Percentiles rank a stretch among this genome's conserved stretches.
Conservation (phyloP, 2,113 vertebrate species). For the Podocnemis expansa region DNA sequence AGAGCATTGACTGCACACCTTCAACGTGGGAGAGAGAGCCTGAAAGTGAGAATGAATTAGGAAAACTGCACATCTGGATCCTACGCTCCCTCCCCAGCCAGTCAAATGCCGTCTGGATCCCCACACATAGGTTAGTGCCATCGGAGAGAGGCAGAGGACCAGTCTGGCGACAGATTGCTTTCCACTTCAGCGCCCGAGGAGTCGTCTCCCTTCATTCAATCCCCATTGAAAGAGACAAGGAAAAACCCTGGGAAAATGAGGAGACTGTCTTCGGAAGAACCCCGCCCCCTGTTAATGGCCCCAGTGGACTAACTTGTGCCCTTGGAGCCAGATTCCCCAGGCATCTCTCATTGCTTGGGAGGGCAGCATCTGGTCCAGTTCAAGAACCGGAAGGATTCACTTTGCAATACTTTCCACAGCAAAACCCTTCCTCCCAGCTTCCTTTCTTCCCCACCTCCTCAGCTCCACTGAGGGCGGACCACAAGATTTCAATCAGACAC, state of each 20-base stretch:
- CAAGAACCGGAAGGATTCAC: background rate
- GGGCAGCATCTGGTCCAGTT: background rate
- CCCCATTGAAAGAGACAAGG: background rate
- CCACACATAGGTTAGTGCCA: background rate
- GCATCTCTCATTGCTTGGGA: background rate
- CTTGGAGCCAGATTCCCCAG: background rate
- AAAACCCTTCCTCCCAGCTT: no score
- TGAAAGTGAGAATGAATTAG: no score
- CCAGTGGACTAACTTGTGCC: background rate
- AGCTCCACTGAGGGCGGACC: background rate
- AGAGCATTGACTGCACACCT: background rate
- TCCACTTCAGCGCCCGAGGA: accelerated
- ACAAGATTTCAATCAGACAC: background rate
- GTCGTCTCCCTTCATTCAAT: background rate
- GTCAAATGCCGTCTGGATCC: no score
- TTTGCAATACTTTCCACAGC: background rate
- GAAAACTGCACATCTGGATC: no score
- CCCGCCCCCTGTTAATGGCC: background rate
- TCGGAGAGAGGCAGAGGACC: background rate
- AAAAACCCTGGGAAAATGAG: background rate
- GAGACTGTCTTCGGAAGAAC: background rate
- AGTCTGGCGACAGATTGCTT: background rate
- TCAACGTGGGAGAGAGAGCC: no score
- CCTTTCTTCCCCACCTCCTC: no score
- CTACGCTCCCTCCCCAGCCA: no score